phyloP scores from a whole-genome alignment of 2,797 vertebrate species.

The Xerus rutilus region DNA sequence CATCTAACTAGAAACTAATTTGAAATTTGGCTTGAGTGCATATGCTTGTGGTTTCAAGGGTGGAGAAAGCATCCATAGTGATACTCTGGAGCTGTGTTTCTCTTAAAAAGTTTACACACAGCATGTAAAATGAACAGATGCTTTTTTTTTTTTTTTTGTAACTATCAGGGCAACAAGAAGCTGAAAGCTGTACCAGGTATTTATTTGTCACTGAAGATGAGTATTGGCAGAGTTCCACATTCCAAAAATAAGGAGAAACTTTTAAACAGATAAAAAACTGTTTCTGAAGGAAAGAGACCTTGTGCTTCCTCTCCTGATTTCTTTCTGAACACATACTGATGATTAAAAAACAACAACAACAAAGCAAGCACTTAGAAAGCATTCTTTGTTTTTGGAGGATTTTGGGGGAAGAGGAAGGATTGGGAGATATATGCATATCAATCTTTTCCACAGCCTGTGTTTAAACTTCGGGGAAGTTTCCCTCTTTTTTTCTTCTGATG shows the following conservation, averaged over 20 bases:
- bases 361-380: not conserved
- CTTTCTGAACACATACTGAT: slow-evolving; percentile 52
- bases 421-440: not conserved
- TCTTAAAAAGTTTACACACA: not conserved
- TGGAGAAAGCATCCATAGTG: slow-evolving; percentile 22
- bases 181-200: slow-evolving; percentile 70
- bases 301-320: slow-evolving; percentile 62
- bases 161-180: slow-evolving; percentile 64
- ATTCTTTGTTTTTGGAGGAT: not conserved
- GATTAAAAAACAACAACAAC: slow-evolving; percentile 15
- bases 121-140: slow-evolving; percentile 50
- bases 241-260: slow-evolving; percentile 68
- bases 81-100: slow-evolving; percentile 31
- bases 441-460: slow-evolving; percentile 46
- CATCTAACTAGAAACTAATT: slow-evolving; percentile 22
- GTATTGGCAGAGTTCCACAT: slow-evolving; percentile 76
- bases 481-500: no score
- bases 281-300: slow-evolving; percentile 25
- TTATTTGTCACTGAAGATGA: slow-evolving; percentile 77
- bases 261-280: slow-evolving; percentile 52
- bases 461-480: slow-evolving; percentile 40
- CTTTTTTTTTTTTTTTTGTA: not conserved
- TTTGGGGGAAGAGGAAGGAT: not conserved
- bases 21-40: slow-evolving; percentile 58
- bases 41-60: slow-evolving; percentile 64